Evolutionary conservation across 2,888 invertebrate species (phyloP), one percentile per base, ranked within the genome.

Genomic region (Nebria brevicollis): DNA sequence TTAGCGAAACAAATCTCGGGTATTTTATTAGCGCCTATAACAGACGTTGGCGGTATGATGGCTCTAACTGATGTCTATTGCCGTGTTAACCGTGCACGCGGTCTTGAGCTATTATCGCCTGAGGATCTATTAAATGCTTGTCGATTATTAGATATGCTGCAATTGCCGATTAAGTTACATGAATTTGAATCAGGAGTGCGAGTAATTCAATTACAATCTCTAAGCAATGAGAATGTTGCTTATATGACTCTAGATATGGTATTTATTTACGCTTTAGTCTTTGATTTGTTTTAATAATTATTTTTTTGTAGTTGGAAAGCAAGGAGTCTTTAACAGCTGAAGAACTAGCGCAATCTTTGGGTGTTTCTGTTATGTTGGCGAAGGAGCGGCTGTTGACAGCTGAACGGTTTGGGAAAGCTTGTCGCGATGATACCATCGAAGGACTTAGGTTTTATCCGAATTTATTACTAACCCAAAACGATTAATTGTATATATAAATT

Each of bases 91-190:
- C 92, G 99, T 88, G 98, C 99, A 0, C 92, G 99, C 87, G 99
- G 99, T 2, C 91, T 99, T 84, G 98, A 99, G 90, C 91, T 99
- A 0, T 90, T 99, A 77, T 99, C 99, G 0, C 98, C 99, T 0
- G 99, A 99, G 89, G 99, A 99, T 91, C 91, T 99, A 84, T 89
- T 98, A 70, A 95, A 96, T 89, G 98, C 98, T 20, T 98, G 98
- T 90, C 91, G 91, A 84, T 87, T 92, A 83, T 89, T 96, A 86
- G 92, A 92, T 83, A 90, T 91, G 6, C 89, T 94, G 82, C 91
- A 89, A 84, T 92, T 95, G 77, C 95, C 96, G 2, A 92, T 96
- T 86, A 95, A 94, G 81, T 89, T 98, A 65, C 92, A 95, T 82
- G 92, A 93, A 84, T 98, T 98, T 89, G 96, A 96, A 74, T 98